A percentile compares a stretch with the other conserved stretches of the same genome.
Conservation (phyloP, 2,113 vertebrate species). For the Myotis yumanensis region DNA sequence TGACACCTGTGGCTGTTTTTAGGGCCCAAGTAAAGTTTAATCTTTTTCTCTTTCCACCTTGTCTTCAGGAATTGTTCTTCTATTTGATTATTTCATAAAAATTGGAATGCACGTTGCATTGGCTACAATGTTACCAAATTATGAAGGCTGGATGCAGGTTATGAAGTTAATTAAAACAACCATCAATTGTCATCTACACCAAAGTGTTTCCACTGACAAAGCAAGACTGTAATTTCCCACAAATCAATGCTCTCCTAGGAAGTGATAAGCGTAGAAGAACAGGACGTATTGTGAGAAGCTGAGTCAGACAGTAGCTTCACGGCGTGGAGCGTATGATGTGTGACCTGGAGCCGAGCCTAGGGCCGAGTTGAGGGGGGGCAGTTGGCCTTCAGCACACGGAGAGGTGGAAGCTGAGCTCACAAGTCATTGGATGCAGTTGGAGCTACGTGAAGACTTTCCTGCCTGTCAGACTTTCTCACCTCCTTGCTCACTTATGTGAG, state of each 20-base stretch:
- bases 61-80: neutral
- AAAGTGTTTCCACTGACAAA: neutral
- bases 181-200: neutral
- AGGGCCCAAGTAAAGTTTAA: neutral
- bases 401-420: too few relatives aligned
- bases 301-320: neutral
- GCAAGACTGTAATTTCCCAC: neutral
- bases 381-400: too few relatives aligned
- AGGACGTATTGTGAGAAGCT: neutral
- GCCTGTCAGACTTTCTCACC: too few relatives aligned
- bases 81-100: conserved; percentile 18
- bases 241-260: neutral
- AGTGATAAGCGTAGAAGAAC: neutral
- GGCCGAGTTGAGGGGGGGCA: neutral
- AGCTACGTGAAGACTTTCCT: too few relatives aligned
- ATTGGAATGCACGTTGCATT: neutral
- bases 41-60: neutral
- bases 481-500: too few relatives aligned
- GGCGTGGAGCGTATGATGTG: neutral
- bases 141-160: neutral
- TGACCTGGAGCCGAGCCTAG: neutral
- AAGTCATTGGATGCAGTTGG: too few relatives aligned
- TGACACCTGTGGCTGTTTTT: neutral
- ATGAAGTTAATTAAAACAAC: neutral
- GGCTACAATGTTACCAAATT: neutral